Percentiles rank a stretch among this genome's conserved stretches.
Conservation (phyloP, 2,797 vertebrate genomes). For the Pelochelys cantorii region DNA sequence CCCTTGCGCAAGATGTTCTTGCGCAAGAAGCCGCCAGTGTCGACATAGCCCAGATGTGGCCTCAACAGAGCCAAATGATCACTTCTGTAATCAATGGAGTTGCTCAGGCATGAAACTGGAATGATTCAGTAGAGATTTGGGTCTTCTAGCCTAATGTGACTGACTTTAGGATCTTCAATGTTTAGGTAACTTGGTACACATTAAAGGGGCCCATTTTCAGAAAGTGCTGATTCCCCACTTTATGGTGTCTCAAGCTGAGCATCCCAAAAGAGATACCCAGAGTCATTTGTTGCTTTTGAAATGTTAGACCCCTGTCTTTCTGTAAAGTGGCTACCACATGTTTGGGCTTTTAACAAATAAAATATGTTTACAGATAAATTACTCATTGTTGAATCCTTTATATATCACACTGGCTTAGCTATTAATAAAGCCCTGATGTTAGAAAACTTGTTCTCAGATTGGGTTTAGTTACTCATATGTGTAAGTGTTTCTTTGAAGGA, state of each 20-base stretch:
- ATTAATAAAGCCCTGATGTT: not conserved
- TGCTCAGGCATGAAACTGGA: fast-evolving
- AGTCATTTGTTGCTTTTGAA: not conserved
- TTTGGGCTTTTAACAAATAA: fast-evolving
- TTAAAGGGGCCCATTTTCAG: not conserved
- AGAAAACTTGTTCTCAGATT: not conserved
- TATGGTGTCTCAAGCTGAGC: not conserved
- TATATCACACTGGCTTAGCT: not conserved
- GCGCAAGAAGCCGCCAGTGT: too few relatives aligned
- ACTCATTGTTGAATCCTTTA: not conserved
- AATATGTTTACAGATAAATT: not conserved
- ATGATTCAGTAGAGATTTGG: not conserved
- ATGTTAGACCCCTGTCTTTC: not conserved
- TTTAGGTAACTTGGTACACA: fast-evolving
- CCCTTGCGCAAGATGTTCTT: too few relatives aligned
- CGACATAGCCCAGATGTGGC: too few relatives aligned
- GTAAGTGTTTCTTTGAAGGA: not conserved
- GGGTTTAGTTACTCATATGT: not conserved
- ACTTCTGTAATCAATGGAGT: not conserved
- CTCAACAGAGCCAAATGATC: too few relatives aligned
- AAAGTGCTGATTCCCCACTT: not conserved
- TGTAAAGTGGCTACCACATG: fast-evolving
- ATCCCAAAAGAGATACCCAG: not conserved
- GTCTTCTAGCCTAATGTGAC: not conserved
- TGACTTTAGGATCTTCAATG: not conserved